phyloP scores from a whole-genome alignment of 2,113 vertebrate genomes.

The Cichladusa arquata region DNA sequence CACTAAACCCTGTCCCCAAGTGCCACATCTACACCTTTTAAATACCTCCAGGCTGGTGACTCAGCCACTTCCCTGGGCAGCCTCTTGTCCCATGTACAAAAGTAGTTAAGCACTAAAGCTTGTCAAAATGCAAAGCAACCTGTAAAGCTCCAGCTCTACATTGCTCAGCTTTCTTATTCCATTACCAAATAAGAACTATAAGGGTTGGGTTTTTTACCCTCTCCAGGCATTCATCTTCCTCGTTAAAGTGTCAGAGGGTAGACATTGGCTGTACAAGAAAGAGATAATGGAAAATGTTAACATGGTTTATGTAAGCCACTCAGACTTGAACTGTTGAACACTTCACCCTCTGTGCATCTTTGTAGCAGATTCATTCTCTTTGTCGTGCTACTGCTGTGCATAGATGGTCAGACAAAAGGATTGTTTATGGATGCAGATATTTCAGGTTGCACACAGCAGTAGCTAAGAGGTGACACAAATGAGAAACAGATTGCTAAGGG shows the following conservation, averaged over 20 bases:
- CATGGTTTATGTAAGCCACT: not conserved
- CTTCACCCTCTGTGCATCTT: not conserved
- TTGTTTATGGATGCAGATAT: not conserved
- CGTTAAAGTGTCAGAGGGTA: not conserved
- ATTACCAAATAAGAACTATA: not conserved
- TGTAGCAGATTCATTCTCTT: not conserved
- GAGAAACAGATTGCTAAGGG: not conserved
- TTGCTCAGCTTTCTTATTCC: not conserved
- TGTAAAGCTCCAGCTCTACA: not conserved
- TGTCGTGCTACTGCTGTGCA: not conserved
- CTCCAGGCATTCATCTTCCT: not conserved
- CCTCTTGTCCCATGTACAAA: not conserved
- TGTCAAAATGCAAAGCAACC: not conserved
- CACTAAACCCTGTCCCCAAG: not conserved
- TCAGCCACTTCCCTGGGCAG: not conserved
- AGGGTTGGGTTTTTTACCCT: accelerated
- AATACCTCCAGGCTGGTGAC: not conserved
- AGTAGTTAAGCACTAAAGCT: not conserved
- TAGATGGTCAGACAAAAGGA: not conserved
- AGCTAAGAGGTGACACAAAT: not conserved
- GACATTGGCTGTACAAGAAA: not conserved
- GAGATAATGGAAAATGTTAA: slow-evolving; percentile 1
- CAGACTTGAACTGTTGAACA: not conserved
- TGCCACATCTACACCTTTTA: not conserved
- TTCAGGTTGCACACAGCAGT: not conserved